Evolutionary conservation across 2,888 invertebrate species (phyloP).

Genomic region (Lucinisca nassula): DNA sequence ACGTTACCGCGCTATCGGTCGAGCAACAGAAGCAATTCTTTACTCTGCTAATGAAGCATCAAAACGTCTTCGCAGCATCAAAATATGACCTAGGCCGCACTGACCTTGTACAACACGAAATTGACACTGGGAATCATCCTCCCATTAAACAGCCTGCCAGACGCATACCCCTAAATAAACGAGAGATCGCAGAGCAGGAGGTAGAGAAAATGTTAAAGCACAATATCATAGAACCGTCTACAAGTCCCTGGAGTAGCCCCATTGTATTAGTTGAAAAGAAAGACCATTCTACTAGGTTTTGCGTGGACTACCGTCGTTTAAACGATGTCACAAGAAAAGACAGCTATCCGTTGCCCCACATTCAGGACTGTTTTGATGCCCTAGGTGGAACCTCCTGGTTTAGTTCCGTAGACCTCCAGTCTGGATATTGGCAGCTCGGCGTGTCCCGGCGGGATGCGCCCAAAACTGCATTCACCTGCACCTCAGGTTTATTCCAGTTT

Average conservation of each 20-base stretch:
- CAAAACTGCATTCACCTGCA: background rate
- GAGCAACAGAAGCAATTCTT: background rate
- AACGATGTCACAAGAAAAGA: background rate
- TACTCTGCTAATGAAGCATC: background rate
- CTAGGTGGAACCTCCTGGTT: background rate
- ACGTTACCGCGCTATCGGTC: background rate
- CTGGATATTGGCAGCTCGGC: background rate
- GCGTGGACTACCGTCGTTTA: background rate
- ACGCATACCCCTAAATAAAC: background rate
- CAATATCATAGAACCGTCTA: background rate
- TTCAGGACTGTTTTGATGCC: background rate
- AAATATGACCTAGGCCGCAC: constrained; percentile 12
- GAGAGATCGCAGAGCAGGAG: background rate
- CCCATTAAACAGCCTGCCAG: background rate
- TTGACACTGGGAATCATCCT: background rate
- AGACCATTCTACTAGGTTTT: background rate
- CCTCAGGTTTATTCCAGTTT: background rate
- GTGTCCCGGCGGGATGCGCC: background rate
- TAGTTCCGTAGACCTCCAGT: constrained; percentile 9
- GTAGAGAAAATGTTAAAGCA: background rate
- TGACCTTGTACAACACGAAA: background rate
- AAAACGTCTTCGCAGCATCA: constrained; percentile 1
- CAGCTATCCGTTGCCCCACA: background rate
- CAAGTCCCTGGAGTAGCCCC: background rate
- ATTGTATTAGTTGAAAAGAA: background rate